Base-by-base conservation (phyloP, 2,113 vertebrate species). In the Alces alces region DNA sequence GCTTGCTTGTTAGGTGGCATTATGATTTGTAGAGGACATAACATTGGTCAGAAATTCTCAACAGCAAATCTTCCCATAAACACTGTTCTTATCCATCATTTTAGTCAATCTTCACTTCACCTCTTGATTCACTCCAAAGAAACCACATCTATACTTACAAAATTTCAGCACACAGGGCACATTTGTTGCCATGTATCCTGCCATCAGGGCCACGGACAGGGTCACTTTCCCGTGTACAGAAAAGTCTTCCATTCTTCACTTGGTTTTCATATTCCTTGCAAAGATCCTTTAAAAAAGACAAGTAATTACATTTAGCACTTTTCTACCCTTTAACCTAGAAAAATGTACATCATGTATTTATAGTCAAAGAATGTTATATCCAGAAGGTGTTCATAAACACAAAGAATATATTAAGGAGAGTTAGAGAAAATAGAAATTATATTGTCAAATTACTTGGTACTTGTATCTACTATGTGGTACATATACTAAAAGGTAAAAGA, bases 131-230 rank as follows among this genome's bases (percentile, higher is more conserved):
- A n/a, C 9, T 36, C 17, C 43, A 15, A 87, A 58, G 28, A 70
- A 86, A 43, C 7, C 23, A 4, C 5, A 28, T 39, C 33, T 82
- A 6, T 97, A 99, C 99, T 99, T 96, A 99, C 99, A 99, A 98
- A 73, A 98, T 96, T 79, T 99, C 98, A 43, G 98, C 98, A 91
- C 99, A 99, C 98, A 99, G 97, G 86, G 98, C 98, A 92, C 99
- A 99, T 61, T 98, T 99, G 97, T 99, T 99, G 89, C 98, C 98
- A 88, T 99, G 98, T 17, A 99, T 98, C 60, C 96, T 99, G 96
- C 99, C 99, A 25, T 98, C 98, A 19, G 98, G 95, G 92, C 99
- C 99, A n/a, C 97, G 98, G 84, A 99, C 78, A 5, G 99, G 99
- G 88, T 99, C 98, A 10, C 98, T 98, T 87, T 99, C 99, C 54